Percentiles rank a stretch among this genome's conserved stretches.
phyloP scores from a whole-genome alignment of 2,113 vertebrate genomes.

The Cyrtonyx montezumae region DNA sequence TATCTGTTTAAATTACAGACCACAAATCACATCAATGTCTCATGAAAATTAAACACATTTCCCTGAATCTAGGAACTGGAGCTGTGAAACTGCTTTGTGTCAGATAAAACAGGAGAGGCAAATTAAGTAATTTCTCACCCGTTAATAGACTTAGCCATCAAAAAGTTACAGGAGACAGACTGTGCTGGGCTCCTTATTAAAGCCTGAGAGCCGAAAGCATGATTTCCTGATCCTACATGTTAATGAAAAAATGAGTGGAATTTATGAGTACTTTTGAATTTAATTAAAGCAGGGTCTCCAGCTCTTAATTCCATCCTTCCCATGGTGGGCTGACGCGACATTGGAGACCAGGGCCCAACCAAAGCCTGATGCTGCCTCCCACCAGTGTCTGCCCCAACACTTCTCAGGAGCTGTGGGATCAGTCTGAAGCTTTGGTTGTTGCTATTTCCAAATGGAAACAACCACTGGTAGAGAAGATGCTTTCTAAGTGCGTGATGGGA shows the following conservation, averaged over 20 bases:
- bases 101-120: not conserved
- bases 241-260: slow-evolving; percentile 27
- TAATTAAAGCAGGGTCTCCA: not conserved
- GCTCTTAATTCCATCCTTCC: not conserved
- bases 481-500: not conserved
- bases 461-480: not conserved
- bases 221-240: not conserved
- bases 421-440: not conserved
- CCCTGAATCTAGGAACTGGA: not conserved
- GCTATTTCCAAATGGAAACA: not conserved
- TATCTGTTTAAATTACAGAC: not conserved
- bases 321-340: not conserved
- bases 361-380: too few relatives aligned
- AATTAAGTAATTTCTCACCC: slow-evolving; percentile 32
- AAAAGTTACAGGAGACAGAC: slow-evolving; percentile 9
- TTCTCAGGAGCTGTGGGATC: not conserved
- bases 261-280: slow-evolving; percentile 1
- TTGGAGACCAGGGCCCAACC: fast-evolving
- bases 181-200: not conserved
- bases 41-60: not conserved
- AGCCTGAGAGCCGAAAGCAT: not conserved
- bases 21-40: not conserved
- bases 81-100: not conserved
- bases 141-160: slow-evolving; percentile 15
- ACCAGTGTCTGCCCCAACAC: too few relatives aligned